A percentile compares a stretch with the other conserved stretches of the same genome.
These are phyloP conservation scores for Pristionchus pacificus DNA, from an alignment of 1,140 invertebrate genomes.

Conservation along the genomic window DNA sequence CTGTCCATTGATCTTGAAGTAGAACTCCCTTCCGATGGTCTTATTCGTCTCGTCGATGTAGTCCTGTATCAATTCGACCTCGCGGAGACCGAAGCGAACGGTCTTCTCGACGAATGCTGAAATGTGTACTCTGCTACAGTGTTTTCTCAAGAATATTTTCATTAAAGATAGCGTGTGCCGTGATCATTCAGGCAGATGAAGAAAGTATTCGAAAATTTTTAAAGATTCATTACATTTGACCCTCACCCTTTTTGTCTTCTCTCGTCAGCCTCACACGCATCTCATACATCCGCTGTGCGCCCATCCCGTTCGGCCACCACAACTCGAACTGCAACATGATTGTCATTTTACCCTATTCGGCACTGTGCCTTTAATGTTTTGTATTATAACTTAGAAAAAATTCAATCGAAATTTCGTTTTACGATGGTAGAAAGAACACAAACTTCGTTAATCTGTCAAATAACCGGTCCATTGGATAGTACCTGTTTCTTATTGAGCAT, in stretches of 20 bases:
- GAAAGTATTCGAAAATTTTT: not conserved
- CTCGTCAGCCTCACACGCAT: conserved; percentile 15
- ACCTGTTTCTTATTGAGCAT: too few species aligned
- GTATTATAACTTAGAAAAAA: too few species aligned
- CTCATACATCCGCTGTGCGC: conserved; percentile 68
- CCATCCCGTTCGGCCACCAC: conserved; percentile 96
- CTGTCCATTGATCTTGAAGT: conserved; percentile 79
- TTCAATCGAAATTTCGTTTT: too few species aligned
- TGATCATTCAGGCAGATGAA: not conserved
- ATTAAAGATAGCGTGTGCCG: too few species aligned
- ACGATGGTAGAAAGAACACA: too few species aligned
- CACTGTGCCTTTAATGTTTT: too few species aligned
- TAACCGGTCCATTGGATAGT: too few species aligned
- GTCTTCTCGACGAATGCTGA: conserved; percentile 44
- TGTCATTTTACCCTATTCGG: too few species aligned
- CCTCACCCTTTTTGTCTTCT: conserved; percentile 6
- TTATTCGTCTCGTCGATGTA: conserved; percentile 60
- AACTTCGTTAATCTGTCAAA: too few species aligned
- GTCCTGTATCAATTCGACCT: conserved; percentile 73
- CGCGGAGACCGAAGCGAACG: conserved; percentile 72
- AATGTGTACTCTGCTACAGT: conserved; percentile 1
- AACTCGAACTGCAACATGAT: conserved; percentile 60
- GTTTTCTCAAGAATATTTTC: not conserved
- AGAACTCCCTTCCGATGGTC: conserved; percentile 73
- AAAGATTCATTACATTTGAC: too few species aligned